Conservation (phyloP, 2,113 vertebrate genomes). For the Eulacestoma nigropectus region DNA sequence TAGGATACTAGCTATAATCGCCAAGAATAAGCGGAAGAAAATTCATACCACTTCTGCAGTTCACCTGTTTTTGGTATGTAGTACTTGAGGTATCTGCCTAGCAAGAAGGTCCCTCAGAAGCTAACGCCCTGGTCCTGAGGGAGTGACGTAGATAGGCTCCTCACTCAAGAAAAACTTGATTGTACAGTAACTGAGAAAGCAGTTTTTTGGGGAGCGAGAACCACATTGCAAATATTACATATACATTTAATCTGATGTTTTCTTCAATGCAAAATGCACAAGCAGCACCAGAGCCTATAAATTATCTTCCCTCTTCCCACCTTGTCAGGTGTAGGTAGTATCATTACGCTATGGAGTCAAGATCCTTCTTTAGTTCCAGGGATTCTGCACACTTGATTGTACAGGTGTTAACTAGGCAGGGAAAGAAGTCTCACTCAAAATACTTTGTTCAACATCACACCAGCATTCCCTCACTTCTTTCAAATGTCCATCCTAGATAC, state of each 20-base stretch:
- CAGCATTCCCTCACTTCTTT: background rate
- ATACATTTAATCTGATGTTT: background rate
- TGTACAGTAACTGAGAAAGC: background rate
- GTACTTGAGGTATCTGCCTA: background rate
- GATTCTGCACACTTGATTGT: background rate
- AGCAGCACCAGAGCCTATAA: background rate
- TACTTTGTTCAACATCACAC: background rate
- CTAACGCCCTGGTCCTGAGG: background rate
- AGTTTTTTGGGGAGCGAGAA: background rate
- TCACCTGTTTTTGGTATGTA: background rate
- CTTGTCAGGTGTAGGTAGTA: background rate
- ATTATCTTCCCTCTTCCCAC: background rate
- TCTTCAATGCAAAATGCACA: background rate
- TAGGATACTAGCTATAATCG: accelerated
- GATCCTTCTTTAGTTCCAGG: background rate
- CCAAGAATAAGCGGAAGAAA: background rate
- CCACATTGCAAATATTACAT: background rate
- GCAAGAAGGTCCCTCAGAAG: background rate
- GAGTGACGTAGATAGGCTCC: accelerated
- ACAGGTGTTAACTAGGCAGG: background rate
- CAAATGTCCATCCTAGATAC: background rate
- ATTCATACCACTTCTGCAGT: background rate
- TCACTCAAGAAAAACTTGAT: background rate
- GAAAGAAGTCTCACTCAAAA: background rate
- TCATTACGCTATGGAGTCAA: background rate